These are phyloP conservation scores for Yponomeuta evonymella DNA, from an alignment of 2,888 invertebrate species.

Conservation along the genomic window DNA sequence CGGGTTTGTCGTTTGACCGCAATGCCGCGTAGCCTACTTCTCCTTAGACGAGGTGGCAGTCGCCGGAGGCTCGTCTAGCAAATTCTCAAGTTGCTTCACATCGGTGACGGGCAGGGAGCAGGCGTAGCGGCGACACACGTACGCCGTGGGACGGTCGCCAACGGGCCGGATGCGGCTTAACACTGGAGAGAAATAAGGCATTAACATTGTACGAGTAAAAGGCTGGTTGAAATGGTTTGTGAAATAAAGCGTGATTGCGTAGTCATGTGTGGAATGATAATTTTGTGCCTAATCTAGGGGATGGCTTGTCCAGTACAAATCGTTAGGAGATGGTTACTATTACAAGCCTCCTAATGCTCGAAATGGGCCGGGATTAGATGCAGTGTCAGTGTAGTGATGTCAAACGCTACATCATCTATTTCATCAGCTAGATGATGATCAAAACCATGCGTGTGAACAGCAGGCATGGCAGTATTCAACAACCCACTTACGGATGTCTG, in stretches of 20 bases:
- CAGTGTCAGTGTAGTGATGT: not conserved
- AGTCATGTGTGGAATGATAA: not conserved
- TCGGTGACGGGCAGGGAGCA: constrained; percentile 86
- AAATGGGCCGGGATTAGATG: not conserved
- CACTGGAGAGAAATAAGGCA: constrained; percentile 35
- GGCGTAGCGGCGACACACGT: constrained; percentile 85
- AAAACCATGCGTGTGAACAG: constrained; percentile 25
- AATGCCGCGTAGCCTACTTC: not conserved
- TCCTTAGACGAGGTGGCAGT: not conserved
- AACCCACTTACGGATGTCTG: constrained; percentile 57
- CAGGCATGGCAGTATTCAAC: constrained; percentile 37
- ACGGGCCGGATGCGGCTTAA: constrained; percentile 71
- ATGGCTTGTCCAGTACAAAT: not conserved
- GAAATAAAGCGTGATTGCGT: not conserved
- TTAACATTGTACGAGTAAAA: not conserved
- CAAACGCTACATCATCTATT: not conserved
- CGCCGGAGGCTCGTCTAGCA: constrained; percentile 64
- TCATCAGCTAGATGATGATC: constrained; percentile 45
- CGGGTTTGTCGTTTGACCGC: too few relatives aligned
- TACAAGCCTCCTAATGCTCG: not conserved
- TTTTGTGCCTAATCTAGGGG: not conserved
- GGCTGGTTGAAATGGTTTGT: not conserved
- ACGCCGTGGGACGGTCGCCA: constrained; percentile 81
- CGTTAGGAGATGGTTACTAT: not conserved
- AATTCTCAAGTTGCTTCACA: constrained; percentile 76